phyloP scores from a whole-genome alignment of 2,797 vertebrate genomes.

The Argyrosomus regius region DNA sequence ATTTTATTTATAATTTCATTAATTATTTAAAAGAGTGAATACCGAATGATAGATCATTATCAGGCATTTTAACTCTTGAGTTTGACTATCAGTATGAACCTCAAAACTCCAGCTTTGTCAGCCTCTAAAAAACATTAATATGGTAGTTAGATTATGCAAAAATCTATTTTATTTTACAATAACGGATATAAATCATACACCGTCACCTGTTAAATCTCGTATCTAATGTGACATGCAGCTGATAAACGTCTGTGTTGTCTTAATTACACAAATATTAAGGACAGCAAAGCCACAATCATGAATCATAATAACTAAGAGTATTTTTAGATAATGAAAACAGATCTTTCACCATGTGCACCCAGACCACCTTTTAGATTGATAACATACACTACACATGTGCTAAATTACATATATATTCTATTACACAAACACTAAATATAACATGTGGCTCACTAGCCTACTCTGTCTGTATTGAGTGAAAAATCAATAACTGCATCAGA shows the following conservation, averaged over 20 bases:
- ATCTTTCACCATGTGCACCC: slow-evolving; percentile 37
- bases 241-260: slow-evolving; percentile 30
- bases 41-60: too few species aligned
- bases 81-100: not conserved
- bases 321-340: slow-evolving; percentile 37
- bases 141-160: not conserved
- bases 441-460: slow-evolving; percentile 12
- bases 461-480: slow-evolving; percentile 21
- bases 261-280: slow-evolving; percentile 23
- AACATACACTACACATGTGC: slow-evolving; percentile 4
- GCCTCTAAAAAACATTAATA: not conserved
- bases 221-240: not conserved
- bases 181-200: not conserved
- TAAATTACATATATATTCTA: slow-evolving; percentile 10
- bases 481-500: slow-evolving; percentile 50
- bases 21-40: too few species aligned
- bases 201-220: not conserved
- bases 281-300: slow-evolving; percentile 21
- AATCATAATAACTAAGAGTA: slow-evolving; percentile 20
- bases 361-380: slow-evolving; percentile 14
- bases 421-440: slow-evolving; percentile 30
- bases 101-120: not conserved
- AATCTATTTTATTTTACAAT: not conserved
- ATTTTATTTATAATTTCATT: too few species aligned
- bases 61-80: too few species aligned